phyloP scores from a whole-genome alignment of 2,888 invertebrate genomes.

The Drosophila mercatorum region DNA sequence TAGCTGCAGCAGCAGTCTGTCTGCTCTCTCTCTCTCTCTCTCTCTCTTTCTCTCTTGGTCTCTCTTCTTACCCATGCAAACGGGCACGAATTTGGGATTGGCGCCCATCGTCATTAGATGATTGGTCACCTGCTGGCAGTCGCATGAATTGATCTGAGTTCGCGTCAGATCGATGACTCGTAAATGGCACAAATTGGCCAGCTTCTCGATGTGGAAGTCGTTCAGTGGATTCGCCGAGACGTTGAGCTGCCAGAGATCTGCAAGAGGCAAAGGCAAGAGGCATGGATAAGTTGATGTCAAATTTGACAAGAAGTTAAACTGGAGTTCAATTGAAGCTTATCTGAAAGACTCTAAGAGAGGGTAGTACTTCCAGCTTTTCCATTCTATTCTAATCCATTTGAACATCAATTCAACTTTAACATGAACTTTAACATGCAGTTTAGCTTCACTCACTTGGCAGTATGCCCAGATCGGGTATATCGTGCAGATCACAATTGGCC shows the following conservation, averaged over 20 bases:
- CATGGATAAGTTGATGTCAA: not conserved
- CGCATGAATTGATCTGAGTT: constrained; percentile 75
- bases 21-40: not conserved
- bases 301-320: not conserved
- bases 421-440: too few species aligned
- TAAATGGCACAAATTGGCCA: constrained; percentile 88
- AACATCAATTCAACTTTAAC: not conserved
- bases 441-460: constrained; percentile 84
- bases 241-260: constrained; percentile 87
- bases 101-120: constrained; percentile 78
- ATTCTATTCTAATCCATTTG: too few species aligned
- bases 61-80: constrained; percentile 80
- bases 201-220: constrained; percentile 84
- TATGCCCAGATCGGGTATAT: constrained; percentile 87
- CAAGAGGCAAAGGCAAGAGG: constrained; percentile 32
- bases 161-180: constrained; percentile 86
- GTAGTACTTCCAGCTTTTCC: too few species aligned
- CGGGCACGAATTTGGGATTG: constrained; percentile 78
- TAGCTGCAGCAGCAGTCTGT: constrained; percentile 49
- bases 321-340: not conserved
- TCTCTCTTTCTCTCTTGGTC: not conserved
- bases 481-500: constrained; percentile 86
- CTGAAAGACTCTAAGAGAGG: too few species aligned
- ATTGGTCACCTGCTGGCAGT: constrained; percentile 81
- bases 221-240: constrained; percentile 87